Percentiles rank a stretch among this genome's conserved stretches.
Evolutionary conservation across 2,113 vertebrate genomes (phyloP).

Genomic region (Ctenodactylus gundi): DNA sequence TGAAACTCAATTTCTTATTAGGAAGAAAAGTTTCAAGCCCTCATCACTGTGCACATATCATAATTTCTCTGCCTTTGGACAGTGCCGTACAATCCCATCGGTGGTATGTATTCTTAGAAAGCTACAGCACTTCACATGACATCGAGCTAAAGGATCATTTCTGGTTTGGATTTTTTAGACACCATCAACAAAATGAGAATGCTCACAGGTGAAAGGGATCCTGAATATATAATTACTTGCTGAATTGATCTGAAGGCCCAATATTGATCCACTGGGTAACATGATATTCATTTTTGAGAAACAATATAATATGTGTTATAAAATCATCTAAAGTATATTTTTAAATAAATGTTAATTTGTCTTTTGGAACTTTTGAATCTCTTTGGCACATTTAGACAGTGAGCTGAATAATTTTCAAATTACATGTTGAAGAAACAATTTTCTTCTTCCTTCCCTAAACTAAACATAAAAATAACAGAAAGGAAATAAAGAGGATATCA

Average conservation of each 20-base stretch:
- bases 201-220: constrained; percentile 33
- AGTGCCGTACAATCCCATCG: not conserved
- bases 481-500: constrained; percentile 27
- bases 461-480: constrained; percentile 49
- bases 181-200: constrained; percentile 70
- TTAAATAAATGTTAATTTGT: constrained; percentile 60
- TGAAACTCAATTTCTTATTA: not conserved
- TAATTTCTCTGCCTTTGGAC: not conserved
- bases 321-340: constrained; percentile 75
- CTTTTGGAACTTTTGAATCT: constrained; percentile 59
- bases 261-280: constrained; percentile 60
- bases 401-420: constrained; percentile 59
- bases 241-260: constrained; percentile 57
- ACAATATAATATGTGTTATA: constrained; percentile 54
- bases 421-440: constrained; percentile 34
- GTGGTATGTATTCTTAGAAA: constrained; percentile 3
- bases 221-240: constrained; percentile 64
- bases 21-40: not conserved
- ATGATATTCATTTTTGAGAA: constrained; percentile 61
- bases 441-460: constrained; percentile 26
- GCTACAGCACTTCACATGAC: not conserved
- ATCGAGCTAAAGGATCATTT: constrained; percentile 42
- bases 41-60: not conserved
- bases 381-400: constrained; percentile 32
- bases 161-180: constrained; percentile 57